phyloP scores from a whole-genome alignment of 2,888 invertebrate species.

The Apamea epomidion region DNA sequence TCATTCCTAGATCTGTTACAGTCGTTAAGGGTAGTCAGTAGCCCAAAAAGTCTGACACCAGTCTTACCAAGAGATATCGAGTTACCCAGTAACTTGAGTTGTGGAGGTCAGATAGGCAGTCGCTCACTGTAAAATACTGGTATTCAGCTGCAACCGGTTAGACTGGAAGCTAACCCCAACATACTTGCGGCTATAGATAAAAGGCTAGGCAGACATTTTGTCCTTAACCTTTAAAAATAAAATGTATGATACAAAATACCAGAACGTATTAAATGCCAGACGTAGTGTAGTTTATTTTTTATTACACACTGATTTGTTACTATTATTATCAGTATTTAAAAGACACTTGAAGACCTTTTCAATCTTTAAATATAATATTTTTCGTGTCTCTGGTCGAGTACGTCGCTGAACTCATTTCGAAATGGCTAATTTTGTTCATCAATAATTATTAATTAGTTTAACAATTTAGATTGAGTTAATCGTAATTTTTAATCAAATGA shows the following conservation, averaged over 20 bases:
- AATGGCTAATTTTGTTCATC: background rate
- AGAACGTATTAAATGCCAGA: conserved; percentile 14
- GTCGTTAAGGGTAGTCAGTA: background rate
- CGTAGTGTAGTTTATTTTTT: background rate
- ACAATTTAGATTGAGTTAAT: conserved; percentile 3
- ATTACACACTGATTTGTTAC: background rate
- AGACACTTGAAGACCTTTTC: conserved; percentile 31
- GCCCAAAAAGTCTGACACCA: background rate
- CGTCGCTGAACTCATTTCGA: background rate
- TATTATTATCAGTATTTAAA: conserved; percentile 7
- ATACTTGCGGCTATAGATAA: background rate
- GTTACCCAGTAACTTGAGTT: background rate
- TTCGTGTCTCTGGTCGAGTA: background rate
- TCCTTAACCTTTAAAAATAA: conserved; percentile 42
- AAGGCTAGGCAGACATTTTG: background rate
- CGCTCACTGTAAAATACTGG: background rate
- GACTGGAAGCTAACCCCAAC: background rate
- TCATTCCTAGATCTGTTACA: background rate
- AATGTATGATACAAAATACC: conserved; percentile 12
- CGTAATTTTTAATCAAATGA: background rate
- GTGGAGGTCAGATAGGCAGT: background rate
- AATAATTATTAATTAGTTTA: conserved; percentile 2
- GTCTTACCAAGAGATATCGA: background rate
- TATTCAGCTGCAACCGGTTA: background rate
- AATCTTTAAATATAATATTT: conserved; percentile 13